Percentiles rank a stretch among this genome's conserved stretches.
Evolutionary conservation across 2,113 vertebrate species (phyloP).

Genomic region (Nothocercus julius): DNA sequence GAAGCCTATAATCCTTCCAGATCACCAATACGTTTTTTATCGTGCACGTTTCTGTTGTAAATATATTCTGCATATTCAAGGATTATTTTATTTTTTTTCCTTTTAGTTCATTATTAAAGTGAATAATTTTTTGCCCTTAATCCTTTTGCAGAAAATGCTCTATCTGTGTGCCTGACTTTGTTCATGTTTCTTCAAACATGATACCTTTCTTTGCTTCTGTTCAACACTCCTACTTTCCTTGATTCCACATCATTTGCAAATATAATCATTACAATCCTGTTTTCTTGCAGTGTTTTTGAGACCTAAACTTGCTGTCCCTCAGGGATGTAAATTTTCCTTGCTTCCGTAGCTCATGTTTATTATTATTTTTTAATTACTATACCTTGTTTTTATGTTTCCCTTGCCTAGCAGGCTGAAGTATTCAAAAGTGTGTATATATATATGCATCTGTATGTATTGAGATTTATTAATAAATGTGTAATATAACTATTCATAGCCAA

Average conservation of each 20-base stretch:
- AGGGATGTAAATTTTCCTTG: not conserved
- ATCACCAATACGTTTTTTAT: not conserved
- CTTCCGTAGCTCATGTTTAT: conserved; percentile 18
- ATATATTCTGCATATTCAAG: not conserved
- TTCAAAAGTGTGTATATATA: not conserved
- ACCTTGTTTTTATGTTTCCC: conserved; percentile 15
- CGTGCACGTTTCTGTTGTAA: not conserved
- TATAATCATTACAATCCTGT: not conserved
- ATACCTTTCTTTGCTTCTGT: not conserved
- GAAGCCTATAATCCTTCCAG: not conserved
- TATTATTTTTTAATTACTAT: not conserved
- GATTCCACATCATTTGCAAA: conserved; percentile 21
- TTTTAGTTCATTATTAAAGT: not conserved
- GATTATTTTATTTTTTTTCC: not conserved
- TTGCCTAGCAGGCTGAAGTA: not conserved
- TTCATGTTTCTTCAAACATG: not conserved
- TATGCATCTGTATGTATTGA: not conserved
- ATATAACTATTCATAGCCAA: not conserved
- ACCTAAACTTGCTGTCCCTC: not conserved
- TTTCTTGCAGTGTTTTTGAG: not conserved
- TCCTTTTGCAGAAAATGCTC: not conserved
- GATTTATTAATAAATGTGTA: not conserved
- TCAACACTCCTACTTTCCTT: not conserved
- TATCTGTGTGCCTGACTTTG: not conserved
- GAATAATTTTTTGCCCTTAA: not conserved